Evolutionary conservation across 2,113 vertebrate species (phyloP), one percentile per base, ranked within the genome.

Genomic region (Hemiprocne comata): DNA sequence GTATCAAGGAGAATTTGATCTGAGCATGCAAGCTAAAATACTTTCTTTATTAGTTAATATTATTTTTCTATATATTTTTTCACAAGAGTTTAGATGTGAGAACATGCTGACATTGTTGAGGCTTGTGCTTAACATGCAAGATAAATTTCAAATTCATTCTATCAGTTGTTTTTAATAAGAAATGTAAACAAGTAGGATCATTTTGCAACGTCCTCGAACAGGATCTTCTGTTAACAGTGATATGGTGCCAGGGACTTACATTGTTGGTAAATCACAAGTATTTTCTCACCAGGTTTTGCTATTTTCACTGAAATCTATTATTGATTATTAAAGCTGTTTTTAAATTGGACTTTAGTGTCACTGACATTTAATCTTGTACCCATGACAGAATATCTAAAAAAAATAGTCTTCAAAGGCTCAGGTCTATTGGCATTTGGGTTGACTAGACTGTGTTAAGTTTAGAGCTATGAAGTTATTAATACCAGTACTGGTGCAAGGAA

Each of bases 101-200:
- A 97, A 97, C 97, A 69, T 25, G 67, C 84, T 98, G 97, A 97
- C 94, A 97, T 77, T 61, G 91, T 91, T 57, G n/a, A 87, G 78
- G 51, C 83, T 94, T 83, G 74, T 85, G 82, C 80, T 96, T 90
- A 94, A 78, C 34, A 51, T 31, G 38, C 51, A 74, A 97, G 97
- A 98, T 98, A 98, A 92, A 98, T 94, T 93, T 92, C 83, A 91
- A 88, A 97, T 90, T 94, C 15, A 2, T 76, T 92, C 88, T 92
- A 95, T 97, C 31, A 51, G 90, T 96, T 97, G 89, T 88, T 96
- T 95, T 77, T 76, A 79, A 82, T 61, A 40, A 79, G 95, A 97
- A 97, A 93, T 97, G 81, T 94, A 97, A 98, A 97, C 95, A 96
- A 87, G 55, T 38, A 44, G 79, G 78, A 79, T 88, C 70, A 25